Evolutionary conservation across 2,113 vertebrate species (phyloP).

Genomic region (Mugil cephalus): DNA sequence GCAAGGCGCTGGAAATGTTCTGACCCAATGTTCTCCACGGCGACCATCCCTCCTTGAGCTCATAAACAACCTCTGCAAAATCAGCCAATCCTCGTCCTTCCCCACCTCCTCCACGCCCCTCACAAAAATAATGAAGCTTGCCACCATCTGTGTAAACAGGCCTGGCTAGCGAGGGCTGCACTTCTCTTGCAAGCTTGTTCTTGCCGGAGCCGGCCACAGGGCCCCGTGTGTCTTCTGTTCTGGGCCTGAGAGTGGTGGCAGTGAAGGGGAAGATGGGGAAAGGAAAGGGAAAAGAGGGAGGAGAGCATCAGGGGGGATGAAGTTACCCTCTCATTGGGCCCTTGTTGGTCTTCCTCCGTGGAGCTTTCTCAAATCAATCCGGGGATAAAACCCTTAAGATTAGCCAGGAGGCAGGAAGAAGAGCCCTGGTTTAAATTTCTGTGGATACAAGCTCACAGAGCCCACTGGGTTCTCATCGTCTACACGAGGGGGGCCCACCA

Average conservation of each 20-base stretch:
- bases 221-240: slow-evolving; percentile 31
- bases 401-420: slow-evolving; percentile 69
- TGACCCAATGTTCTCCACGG: slow-evolving; percentile 54
- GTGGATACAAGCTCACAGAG: slow-evolving; percentile 57
- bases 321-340: slow-evolving; percentile 62
- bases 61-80: slow-evolving; percentile 77
- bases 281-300: slow-evolving; percentile 1
- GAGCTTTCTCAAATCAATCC: slow-evolving; percentile 65
- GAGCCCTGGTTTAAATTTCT: slow-evolving; percentile 71
- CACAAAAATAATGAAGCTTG: slow-evolving; percentile 82
- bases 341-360: slow-evolving; percentile 57
- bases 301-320: slow-evolving; percentile 47
- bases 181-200: slow-evolving; percentile 40
- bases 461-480: slow-evolving; percentile 59
- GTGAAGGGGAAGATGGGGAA: slow-evolving; percentile 34
- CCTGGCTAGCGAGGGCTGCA: slow-evolving; percentile 60
- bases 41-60: slow-evolving; percentile 58
- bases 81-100: slow-evolving; percentile 64
- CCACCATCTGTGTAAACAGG: slow-evolving; percentile 85
- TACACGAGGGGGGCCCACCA: slow-evolving; percentile 35
- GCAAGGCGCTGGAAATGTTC: slow-evolving; percentile 49
- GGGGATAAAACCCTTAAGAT: slow-evolving; percentile 71
- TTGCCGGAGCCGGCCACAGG: slow-evolving; percentile 23
- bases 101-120: slow-evolving; percentile 73
- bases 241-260: slow-evolving; percentile 32